Evolutionary conservation across 2,113 vertebrate species (phyloP), one percentile per base, ranked within the genome.

Genomic region (Sturnira hondurensis): DNA sequence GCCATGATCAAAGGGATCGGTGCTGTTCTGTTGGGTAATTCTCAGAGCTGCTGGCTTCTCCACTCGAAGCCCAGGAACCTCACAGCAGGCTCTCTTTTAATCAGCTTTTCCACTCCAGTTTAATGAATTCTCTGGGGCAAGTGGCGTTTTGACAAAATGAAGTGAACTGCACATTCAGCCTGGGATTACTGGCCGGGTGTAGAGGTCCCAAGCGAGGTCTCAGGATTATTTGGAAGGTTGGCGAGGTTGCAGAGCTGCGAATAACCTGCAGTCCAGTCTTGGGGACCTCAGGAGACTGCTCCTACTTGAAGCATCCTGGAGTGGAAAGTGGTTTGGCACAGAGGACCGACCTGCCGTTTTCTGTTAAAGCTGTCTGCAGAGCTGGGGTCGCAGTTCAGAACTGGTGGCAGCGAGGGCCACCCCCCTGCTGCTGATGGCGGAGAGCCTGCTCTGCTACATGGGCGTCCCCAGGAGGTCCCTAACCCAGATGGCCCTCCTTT

Each of bases 41-140:
- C 82, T 76, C 52, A 9, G 52, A 16, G 52, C 70, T 74, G 26
- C 38, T 10, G 87, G 68, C 68, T 70, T 67, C 95, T 91, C 3
- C 0, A 41, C 67, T 50, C 0, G 0, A 74, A 50, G 85, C n/a
- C 86, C 65, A 28, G 81, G 83, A 54, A 88, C 24, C 47, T 11
- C 47, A 0, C 47, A 50, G 43, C 3, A 0, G 15, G 38, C 47
- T 78, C 31, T 86, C 90, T 93, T 96, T 89, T 91, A 83, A 92
- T 89, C 95, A 93, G 89, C 63, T 70, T 93, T 93, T 89, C 54
- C 63, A 65, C 86, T 97, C 3, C 5, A 63, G 31, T 86, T 78
- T 76, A 95, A 93, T 80, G 54, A 95, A 83, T 94, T 92, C 70
- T 82, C 76, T 2, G 15, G 31, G 50, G n/a, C 38, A 13, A 73